Evolutionary conservation across 1,140 invertebrate genomes (phyloP).

Genomic region (Formica exsecta): DNA sequence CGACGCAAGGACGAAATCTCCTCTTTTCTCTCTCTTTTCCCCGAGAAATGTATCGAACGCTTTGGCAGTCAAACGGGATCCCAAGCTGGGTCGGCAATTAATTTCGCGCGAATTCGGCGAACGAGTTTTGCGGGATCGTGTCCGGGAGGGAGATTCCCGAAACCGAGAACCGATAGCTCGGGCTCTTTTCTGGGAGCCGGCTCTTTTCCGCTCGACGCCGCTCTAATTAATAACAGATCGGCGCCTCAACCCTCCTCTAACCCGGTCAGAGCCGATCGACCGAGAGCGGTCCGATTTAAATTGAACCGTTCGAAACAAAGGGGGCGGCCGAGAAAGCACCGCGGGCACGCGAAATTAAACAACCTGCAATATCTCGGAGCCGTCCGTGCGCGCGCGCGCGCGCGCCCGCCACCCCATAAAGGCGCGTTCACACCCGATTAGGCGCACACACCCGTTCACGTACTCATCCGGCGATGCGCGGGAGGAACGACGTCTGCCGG

Average conservation of each 20-base stretch:
- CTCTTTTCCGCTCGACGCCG: conserved; percentile 79
- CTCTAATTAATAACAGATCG: conserved; percentile 86
- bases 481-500: conserved; percentile 50
- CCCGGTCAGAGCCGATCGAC: conserved; percentile 29
- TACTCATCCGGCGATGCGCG: conserved; percentile 50
- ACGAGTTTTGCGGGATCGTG: conserved; percentile 69
- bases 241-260: conserved; percentile 76
- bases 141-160: conserved; percentile 74
- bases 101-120: conserved; percentile 80
- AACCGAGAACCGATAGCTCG: conserved; percentile 79
- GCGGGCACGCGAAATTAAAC: conserved; percentile 80
- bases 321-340: conserved; percentile 70
- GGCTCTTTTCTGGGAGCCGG: conserved; percentile 72
- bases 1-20: conserved; percentile 42
- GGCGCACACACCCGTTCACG: conserved; percentile 72
- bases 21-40: no score
- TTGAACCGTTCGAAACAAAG: conserved; percentile 82
- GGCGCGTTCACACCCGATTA: conserved; percentile 84
- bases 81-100: conserved; percentile 77
- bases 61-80: conserved; percentile 69
- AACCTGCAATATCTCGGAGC: conserved; percentile 80
- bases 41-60: conserved; percentile 67
- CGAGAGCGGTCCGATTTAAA: conserved; percentile 73
- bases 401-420: conserved; percentile 77
- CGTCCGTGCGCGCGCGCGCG: conserved; percentile 34